Percentiles rank a stretch among this genome's conserved stretches.
phyloP scores from a whole-genome alignment of 2,888 invertebrate genomes.

The Chydorus sphaericus region DNA sequence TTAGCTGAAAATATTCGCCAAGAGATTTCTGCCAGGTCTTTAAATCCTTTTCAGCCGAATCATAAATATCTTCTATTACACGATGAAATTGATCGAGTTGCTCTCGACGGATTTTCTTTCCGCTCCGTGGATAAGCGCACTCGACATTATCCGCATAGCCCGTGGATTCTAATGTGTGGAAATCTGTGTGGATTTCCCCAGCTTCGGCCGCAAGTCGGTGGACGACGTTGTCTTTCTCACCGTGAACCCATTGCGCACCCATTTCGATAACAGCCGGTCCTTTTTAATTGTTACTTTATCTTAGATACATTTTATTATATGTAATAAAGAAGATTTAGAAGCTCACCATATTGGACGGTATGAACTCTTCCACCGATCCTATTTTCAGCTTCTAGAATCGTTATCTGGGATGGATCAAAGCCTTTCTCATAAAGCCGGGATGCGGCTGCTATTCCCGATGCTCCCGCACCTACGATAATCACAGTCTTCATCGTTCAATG shows the following conservation, averaged over 20 bases:
- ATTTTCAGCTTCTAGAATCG: conserved; percentile 63
- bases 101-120: background rate
- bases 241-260: conserved; percentile 89
- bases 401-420: conserved; percentile 47
- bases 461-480: conserved; percentile 58
- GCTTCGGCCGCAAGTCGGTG: conserved; percentile 36
- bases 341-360: conserved; percentile 49
- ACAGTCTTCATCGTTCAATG: conserved; percentile 23
- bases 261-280: conserved; percentile 43
- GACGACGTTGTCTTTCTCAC: conserved; percentile 75
- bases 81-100: conserved; percentile 2
- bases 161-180: conserved; percentile 4
- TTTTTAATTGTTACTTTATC: background rate
- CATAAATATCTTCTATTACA: conserved; percentile 24
- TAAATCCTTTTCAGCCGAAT: conserved; percentile 27
- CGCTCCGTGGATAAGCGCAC: conserved; percentile 6
- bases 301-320: background rate
- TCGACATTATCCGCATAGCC: conserved; percentile 12
- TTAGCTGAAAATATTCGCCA: conserved; percentile 28
- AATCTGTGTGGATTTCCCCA: conserved; percentile 5
- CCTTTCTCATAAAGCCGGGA: conserved; percentile 66
- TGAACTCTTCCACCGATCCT: conserved; percentile 69
- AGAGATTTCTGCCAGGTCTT: conserved; percentile 28
- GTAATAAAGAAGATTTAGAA: background rate
- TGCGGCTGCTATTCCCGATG: conserved; percentile 72